These are phyloP conservation scores for Leucophora obtusa DNA, from an alignment of 2,888 invertebrate species.

Conservation along the genomic window DNA sequence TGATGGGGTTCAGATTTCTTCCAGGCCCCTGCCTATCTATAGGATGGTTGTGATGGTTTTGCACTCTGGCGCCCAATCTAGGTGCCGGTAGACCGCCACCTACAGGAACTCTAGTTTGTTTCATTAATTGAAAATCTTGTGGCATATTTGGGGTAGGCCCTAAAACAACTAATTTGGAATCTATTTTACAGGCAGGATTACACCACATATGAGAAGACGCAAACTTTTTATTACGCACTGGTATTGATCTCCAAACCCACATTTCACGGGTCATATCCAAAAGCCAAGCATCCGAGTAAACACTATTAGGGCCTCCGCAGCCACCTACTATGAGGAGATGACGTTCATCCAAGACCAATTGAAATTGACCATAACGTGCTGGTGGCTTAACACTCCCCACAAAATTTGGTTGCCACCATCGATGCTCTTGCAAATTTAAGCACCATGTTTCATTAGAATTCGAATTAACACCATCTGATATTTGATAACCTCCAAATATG, in stretches of 20 bases:
- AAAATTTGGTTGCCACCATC: conserved; percentile 88
- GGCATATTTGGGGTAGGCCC: conserved; percentile 77
- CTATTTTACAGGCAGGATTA: conserved; percentile 90
- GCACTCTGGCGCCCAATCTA: conserved; percentile 62
- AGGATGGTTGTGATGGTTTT: conserved; percentile 60
- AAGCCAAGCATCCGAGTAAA: conserved; percentile 95
- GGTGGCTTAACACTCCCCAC: conserved; percentile 83
- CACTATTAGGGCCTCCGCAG: conserved; percentile 90
- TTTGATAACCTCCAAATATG: conserved; percentile 86
- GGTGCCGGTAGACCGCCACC: conserved; percentile 68
- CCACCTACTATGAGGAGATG: conserved; percentile 91
- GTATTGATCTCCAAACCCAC: conserved; percentile 88
- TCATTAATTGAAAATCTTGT: conserved; percentile 78
- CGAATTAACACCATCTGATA: conserved; percentile 79
- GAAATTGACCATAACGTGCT: conserved; percentile 96
- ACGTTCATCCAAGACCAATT: conserved; percentile 87
- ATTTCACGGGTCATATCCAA: conserved; percentile 84
- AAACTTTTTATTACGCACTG: conserved; percentile 87
- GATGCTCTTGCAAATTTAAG: conserved; percentile 86
- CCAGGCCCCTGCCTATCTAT: conserved; percentile 61
- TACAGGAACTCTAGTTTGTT: conserved; percentile 74
- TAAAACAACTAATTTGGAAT: conserved; percentile 87
- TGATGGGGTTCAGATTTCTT: conserved; percentile 40
- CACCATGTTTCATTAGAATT: conserved; percentile 93
- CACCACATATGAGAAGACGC: conserved; percentile 94